Evolutionary conservation across 2,888 invertebrate genomes (phyloP).

Genomic region (Spialia ferax): DNA sequence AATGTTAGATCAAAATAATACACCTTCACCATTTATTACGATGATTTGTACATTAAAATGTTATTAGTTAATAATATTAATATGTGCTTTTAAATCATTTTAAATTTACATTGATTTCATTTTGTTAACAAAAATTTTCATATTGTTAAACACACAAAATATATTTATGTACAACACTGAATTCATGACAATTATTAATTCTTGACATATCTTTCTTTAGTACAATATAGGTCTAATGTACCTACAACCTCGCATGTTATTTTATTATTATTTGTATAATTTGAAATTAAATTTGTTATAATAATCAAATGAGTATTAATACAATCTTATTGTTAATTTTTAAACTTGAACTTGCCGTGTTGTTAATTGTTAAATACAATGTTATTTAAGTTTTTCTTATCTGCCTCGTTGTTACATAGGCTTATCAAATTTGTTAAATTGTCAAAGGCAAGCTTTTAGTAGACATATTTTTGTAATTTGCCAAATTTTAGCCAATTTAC

Average conservation of each 20-base stretch:
- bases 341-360: background rate
- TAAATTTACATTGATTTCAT: background rate
- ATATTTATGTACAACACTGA: no score
- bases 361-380: slow-evolving; percentile 2
- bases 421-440: background rate
- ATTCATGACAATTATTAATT: no score
- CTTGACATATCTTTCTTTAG: no score
- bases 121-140: no score
- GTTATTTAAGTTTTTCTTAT: background rate
- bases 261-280: no score
- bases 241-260: no score
- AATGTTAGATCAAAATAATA: background rate
- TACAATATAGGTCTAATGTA: no score
- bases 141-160: no score
- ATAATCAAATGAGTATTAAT: no score
- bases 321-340: background rate
- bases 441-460: background rate
- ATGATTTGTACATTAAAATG: background rate
- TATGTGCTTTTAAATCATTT: background rate
- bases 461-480: background rate
- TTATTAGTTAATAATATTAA: no score
- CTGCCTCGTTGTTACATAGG: background rate
- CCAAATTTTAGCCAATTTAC: background rate
- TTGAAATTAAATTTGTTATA: no score
- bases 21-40: background rate